Evolutionary conservation across 2,888 invertebrate species (phyloP).

Genomic region (Mylabris sibirica): DNA sequence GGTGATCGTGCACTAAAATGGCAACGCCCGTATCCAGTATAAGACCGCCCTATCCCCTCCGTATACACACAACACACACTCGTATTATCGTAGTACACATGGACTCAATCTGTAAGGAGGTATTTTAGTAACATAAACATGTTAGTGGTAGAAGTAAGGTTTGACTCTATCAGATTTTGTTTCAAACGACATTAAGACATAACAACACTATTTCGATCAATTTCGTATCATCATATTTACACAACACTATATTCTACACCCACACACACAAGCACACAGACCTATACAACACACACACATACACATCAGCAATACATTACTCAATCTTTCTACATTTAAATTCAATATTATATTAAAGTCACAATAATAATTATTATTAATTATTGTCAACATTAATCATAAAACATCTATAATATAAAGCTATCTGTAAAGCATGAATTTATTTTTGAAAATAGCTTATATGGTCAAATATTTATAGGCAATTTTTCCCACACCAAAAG

Average conservation of each 20-base stretch:
- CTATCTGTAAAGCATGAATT: not conserved
- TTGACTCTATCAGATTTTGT: conserved; percentile 42
- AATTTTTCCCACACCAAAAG: conserved; percentile 31
- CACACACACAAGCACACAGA: not conserved
- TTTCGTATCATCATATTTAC: conserved; percentile 14
- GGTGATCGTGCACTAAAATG: conserved; percentile 53
- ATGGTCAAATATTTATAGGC: conserved; percentile 19
- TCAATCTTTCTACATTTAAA: not conserved
- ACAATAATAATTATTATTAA: not conserved
- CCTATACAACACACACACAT: not conserved
- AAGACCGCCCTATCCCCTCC: conserved; percentile 56
- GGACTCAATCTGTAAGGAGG: conserved; percentile 62
- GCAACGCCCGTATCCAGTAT: conserved; percentile 58
- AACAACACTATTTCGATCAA: conserved; percentile 13
- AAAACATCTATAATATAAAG: not conserved
- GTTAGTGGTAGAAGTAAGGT: conserved; percentile 60
- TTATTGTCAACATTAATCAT: not conserved
- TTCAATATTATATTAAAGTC: not conserved
- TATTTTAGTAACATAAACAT: conserved; percentile 62
- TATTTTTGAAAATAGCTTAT: conserved; percentile 11
- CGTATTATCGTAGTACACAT: conserved; percentile 60
- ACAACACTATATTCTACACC: conserved; percentile 3
- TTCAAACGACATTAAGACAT: conserved; percentile 12
- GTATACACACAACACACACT: conserved; percentile 33
- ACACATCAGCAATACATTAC: not conserved